phyloP scores from a whole-genome alignment of 2,113 vertebrate species.

The Jacana jacana region DNA sequence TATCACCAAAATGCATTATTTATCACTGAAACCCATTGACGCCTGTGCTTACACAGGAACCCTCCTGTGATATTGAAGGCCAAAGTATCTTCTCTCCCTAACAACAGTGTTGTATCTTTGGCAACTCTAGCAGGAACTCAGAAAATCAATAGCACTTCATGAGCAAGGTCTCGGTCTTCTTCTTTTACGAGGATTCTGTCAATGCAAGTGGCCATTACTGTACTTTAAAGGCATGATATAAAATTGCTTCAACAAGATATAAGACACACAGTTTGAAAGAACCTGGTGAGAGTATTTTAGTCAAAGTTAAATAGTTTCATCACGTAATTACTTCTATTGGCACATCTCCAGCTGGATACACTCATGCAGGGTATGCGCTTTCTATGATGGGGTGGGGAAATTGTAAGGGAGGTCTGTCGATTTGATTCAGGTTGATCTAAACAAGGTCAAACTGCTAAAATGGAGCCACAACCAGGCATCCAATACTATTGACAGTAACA shows the following conservation, averaged over 20 bases:
- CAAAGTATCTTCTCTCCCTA: conserved; percentile 75
- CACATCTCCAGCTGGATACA: conserved; percentile 77
- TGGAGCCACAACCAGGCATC: conserved; percentile 56
- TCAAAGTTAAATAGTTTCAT: conserved; percentile 85
- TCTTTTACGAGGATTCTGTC: conserved; percentile 84
- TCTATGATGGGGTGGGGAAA: conserved; percentile 53
- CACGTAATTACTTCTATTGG: conserved; percentile 82
- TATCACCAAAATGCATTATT: conserved; percentile 80
- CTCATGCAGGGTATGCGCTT: conserved; percentile 55
- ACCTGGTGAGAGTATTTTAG: conserved; percentile 85
- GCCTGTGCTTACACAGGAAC: conserved; percentile 77
- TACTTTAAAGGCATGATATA: conserved; percentile 85
- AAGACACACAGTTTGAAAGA: conserved; percentile 83
- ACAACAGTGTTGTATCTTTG: conserved; percentile 81
- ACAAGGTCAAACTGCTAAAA: conserved; percentile 74
- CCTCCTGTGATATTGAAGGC: conserved; percentile 82
- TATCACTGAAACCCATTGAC: conserved; percentile 71
- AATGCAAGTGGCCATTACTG: conserved; percentile 85
- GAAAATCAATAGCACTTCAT: conserved; percentile 86
- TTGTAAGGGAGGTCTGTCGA: conserved; percentile 50
- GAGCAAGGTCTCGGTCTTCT: conserved; percentile 80
- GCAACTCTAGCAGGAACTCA: conserved; percentile 78
- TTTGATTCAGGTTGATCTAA: conserved; percentile 58
- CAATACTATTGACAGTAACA: conserved; percentile 49
- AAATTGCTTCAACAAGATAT: conserved; percentile 85